These are phyloP conservation scores for Torymus aiolomorphi DNA, from an alignment of 2,888 invertebrate genomes.

Conservation along the genomic window DNA sequence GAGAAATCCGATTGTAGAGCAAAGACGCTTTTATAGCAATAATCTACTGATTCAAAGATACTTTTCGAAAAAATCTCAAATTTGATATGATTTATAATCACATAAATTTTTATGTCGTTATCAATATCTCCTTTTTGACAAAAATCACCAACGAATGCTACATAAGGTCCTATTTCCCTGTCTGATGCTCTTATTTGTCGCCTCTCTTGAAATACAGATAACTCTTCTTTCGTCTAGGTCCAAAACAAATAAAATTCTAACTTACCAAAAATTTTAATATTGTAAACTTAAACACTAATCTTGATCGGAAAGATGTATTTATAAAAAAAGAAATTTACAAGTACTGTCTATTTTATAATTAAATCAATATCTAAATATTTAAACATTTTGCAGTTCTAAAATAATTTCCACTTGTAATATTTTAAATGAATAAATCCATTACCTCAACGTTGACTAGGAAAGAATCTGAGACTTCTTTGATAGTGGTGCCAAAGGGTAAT, in stretches of 20 bases:
- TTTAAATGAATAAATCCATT: background rate
- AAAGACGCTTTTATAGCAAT: constrained; percentile 9
- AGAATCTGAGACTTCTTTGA: background rate
- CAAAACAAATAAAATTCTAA: background rate
- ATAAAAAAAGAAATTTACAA: too few relatives aligned
- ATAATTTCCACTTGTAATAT: background rate
- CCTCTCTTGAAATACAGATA: background rate
- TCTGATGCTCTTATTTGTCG: background rate
- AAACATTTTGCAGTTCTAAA: too few relatives aligned
- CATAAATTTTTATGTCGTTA: background rate
- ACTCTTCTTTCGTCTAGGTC: constrained; percentile 6
- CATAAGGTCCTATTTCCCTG: constrained; percentile 3
- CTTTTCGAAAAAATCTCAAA: background rate
- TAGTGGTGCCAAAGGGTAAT: background rate
- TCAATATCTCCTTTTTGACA: background rate
- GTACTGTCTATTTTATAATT: too few relatives aligned
- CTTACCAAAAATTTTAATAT: too few relatives aligned
- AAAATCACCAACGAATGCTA: constrained; percentile 17
- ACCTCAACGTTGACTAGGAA: constrained; percentile 1
- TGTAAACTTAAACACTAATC: too few relatives aligned
- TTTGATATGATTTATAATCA: background rate
- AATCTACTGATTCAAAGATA: background rate
- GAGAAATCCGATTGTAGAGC: background rate
- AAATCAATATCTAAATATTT: too few relatives aligned
- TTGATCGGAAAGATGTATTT: too few relatives aligned